phyloP scores from a whole-genome alignment of 2,113 vertebrate species.

The Todiramphus saurophagus region DNA sequence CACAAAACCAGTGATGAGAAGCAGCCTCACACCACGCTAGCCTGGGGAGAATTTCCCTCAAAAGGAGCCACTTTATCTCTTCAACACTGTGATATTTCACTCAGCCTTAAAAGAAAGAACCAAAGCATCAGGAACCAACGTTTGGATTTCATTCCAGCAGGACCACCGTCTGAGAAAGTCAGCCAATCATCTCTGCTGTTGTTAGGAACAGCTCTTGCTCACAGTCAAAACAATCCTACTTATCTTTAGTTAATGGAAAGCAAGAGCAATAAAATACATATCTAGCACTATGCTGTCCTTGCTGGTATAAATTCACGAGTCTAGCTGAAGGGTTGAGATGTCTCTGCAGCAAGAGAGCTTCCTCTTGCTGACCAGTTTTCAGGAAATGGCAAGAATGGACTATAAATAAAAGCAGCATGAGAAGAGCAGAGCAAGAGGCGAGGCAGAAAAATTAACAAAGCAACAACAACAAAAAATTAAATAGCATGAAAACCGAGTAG shows the following conservation, averaged over 20 bases:
- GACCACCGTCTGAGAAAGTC: neutral
- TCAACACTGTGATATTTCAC: neutral
- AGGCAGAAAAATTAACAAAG: neutral
- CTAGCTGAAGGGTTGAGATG: neutral
- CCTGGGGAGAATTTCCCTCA: neutral
- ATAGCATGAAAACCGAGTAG: neutral
- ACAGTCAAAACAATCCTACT: neutral
- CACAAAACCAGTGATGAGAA: neutral
- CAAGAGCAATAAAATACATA: neutral
- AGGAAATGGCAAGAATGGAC: constrained; percentile 49
- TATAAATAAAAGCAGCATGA: neutral
- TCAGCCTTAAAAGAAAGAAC: neutral
- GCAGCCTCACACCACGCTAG: neutral
- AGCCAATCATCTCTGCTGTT: neutral
- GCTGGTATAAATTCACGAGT: neutral
- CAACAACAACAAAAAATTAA: neutral
- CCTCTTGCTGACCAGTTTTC: constrained; percentile 38
- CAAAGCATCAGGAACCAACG: neutral
- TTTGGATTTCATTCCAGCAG: neutral
- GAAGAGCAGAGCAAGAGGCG: neutral
- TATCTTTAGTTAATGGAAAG: neutral
- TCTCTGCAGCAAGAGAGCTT: neutral
- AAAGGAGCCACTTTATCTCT: neutral
- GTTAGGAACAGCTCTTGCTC: neutral
- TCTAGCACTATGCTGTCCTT: neutral